Percentiles rank a stretch among this genome's conserved stretches.
These are phyloP conservation scores for Caretta caretta DNA, from an alignment of 2,113 vertebrate genomes.

Conservation along the genomic window DNA sequence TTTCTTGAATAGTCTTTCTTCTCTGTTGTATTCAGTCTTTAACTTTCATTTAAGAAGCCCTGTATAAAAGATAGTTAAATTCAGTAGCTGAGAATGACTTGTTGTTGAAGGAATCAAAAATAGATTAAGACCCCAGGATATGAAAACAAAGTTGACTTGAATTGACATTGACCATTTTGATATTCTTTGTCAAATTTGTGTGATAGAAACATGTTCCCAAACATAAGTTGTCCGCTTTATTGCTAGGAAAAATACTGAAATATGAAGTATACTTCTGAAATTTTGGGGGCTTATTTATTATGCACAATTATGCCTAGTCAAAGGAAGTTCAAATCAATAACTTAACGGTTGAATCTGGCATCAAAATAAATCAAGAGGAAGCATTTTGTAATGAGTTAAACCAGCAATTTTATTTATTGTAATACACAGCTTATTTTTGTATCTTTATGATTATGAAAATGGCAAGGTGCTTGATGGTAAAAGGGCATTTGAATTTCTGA, in stretches of 20 bases:
- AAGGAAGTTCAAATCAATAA: background rate
- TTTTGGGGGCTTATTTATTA: background rate
- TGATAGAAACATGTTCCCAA: background rate
- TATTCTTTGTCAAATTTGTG: background rate
- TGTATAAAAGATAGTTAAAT: background rate
- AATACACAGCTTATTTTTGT: background rate
- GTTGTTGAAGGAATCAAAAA: constrained; percentile 3
- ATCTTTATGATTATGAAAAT: background rate
- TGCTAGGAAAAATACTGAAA: constrained; percentile 11
- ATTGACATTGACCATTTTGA: background rate
- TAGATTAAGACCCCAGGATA: background rate
- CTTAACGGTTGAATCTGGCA: background rate
- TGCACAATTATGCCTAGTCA: background rate
- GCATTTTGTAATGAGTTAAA: background rate
- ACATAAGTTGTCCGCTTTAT: background rate
- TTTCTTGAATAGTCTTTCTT: background rate
- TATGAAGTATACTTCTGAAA: background rate
- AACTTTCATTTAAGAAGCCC: background rate
- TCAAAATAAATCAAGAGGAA: constrained; percentile 12
- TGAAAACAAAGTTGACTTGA: background rate
- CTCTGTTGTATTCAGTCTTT: background rate
- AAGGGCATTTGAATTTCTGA: background rate
- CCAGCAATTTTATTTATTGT: background rate
- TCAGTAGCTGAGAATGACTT: background rate
- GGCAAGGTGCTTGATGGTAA: background rate